Conservation (phyloP, 2,113 vertebrate genomes). For the Haemorhous mexicanus region DNA sequence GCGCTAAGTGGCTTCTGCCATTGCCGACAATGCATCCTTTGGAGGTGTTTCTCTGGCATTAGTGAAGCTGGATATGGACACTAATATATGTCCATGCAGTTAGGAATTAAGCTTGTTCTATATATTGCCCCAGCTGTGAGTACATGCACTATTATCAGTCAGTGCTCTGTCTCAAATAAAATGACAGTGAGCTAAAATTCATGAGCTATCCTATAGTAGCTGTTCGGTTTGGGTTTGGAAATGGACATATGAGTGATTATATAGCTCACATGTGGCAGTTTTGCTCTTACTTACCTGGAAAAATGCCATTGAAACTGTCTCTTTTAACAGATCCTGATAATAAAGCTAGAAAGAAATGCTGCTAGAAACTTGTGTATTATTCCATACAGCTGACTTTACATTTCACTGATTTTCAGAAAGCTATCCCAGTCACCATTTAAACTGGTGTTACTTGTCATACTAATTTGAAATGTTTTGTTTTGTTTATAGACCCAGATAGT, state of each 20-base stretch:
- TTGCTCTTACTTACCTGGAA: not conserved
- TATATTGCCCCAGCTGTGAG: accelerated
- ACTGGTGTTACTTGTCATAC: not conserved
- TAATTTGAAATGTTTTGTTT: not conserved
- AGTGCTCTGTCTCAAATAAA: not conserved
- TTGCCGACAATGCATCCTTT: not conserved
- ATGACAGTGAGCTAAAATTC: not conserved
- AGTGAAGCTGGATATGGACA: not conserved
- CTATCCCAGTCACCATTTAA: not conserved
- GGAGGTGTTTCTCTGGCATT: not conserved
- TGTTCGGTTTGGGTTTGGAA: not conserved
- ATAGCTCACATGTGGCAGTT: not conserved
- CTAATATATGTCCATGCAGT: not conserved
- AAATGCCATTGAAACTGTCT: not conserved
- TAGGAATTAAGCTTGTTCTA: not conserved
- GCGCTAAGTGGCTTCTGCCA: accelerated
- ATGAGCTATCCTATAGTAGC: not conserved
- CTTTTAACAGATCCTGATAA: not conserved
- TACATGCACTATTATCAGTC: accelerated
- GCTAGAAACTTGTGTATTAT: not conserved
- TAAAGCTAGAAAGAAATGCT: not conserved
- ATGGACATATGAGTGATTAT: not conserved
- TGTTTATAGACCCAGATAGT: slow-evolving; percentile 42
- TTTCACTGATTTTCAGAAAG: not conserved
- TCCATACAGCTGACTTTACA: not conserved